Evolutionary conservation across 2,888 invertebrate species (phyloP).

Genomic region (Bombylius discolor): DNA sequence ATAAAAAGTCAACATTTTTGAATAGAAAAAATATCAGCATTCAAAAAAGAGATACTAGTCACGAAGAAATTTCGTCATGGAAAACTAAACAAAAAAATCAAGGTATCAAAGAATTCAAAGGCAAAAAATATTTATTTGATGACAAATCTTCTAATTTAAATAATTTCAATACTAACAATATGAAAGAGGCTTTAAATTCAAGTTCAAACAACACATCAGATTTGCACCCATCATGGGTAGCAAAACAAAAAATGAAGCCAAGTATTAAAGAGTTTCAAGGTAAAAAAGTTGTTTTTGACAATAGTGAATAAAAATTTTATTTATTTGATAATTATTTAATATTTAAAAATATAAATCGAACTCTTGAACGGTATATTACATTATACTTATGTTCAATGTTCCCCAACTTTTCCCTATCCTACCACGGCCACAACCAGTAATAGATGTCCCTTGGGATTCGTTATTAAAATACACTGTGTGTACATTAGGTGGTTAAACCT

Average conservation of each 20-base stretch:
- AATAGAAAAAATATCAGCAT: not conserved
- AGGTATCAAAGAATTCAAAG: constrained; percentile 15
- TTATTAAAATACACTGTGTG: too few species aligned
- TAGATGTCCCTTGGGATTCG: too few species aligned
- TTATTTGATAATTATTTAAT: too few species aligned
- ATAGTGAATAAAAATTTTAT: constrained; percentile 6
- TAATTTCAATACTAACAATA: too few species aligned
- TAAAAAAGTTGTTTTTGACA: constrained; percentile 27
- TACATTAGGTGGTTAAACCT: too few species aligned
- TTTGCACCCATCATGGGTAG: constrained; percentile 12
- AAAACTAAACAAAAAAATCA: constrained; percentile 13
- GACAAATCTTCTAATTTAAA: not conserved
- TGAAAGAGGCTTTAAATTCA: not conserved
- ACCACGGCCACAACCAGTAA: too few species aligned
- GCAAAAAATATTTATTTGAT: constrained; percentile 13
- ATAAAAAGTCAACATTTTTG: not conserved
- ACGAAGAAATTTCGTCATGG: constrained; percentile 11
- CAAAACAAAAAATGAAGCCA: constrained; percentile 28
- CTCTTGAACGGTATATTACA: too few species aligned
- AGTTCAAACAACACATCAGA: not conserved
- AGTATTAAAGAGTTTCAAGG: constrained; percentile 25
- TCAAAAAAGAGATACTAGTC: not conserved
- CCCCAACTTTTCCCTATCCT: too few species aligned
- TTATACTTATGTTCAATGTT: too few species aligned
- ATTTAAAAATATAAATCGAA: too few species aligned